A percentile compares a stretch with the other conserved stretches of the same genome.
Evolutionary conservation across 2,797 vertebrate genomes (phyloP).

Genomic region (Salarias fasciatus): DNA sequence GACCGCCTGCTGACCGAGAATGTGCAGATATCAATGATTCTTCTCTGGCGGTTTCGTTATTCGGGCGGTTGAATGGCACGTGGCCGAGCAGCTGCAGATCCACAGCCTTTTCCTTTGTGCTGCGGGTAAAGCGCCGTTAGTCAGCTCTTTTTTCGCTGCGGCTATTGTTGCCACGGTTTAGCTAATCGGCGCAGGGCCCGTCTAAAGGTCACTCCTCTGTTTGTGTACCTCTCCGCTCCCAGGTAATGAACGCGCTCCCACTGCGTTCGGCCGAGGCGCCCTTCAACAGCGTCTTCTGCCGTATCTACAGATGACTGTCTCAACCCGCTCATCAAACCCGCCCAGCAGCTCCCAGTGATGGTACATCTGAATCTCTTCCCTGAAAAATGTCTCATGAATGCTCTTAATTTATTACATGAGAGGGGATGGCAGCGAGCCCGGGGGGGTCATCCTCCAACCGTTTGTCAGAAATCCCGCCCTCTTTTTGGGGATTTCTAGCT

Average conservation of each 20-base stretch:
- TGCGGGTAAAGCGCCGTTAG: conserved; percentile 57
- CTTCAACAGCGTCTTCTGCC: conserved; percentile 27
- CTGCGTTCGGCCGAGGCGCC: conserved; percentile 6
- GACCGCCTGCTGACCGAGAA: conserved; percentile 52
- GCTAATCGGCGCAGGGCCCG: conserved; percentile 51
- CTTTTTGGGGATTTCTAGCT: not conserved
- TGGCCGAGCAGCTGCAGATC: conserved; percentile 35
- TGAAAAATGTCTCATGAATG: conserved; percentile 24
- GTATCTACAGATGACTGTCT: no score
- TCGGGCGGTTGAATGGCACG: conserved; percentile 58
- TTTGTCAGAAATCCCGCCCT: conserved; percentile 18
- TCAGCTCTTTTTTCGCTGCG: conserved; percentile 63
- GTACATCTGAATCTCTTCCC: conserved; percentile 14
- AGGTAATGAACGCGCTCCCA: conserved; percentile 31
- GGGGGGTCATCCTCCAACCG: not conserved
- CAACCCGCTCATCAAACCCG: not conserved
- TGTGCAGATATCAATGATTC: conserved; percentile 54
- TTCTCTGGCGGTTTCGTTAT: conserved; percentile 75
- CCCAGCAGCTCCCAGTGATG: conserved; percentile 2
- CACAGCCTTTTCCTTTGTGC: conserved; percentile 56
- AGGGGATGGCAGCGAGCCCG: conserved; percentile 23
- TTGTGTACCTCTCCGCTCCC: conserved; percentile 15
- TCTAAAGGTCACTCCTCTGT: conserved; percentile 61
- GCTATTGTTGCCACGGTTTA: conserved; percentile 59
- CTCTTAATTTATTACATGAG: conserved; percentile 7